Evolutionary conservation across 1,140 invertebrate species (phyloP).

Genomic region (Thalassaphorura encarpata): DNA sequence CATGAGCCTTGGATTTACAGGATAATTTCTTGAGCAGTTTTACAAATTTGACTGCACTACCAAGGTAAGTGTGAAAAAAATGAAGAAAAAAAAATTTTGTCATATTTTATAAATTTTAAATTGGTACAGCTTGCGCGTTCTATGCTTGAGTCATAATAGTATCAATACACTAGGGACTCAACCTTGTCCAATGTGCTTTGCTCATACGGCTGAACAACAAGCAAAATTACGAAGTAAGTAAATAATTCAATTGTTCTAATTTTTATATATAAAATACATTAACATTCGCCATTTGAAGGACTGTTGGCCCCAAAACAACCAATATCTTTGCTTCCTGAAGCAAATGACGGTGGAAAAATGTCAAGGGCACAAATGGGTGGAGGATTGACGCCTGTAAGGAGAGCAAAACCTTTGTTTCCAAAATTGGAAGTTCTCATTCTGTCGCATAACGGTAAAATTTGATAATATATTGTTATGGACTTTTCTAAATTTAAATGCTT

Average conservation of each 20-base stretch:
- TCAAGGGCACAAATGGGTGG: too few species aligned
- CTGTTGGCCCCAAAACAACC: background rate
- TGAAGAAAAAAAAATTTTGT: background rate
- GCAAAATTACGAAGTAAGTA: too few species aligned
- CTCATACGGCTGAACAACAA: constrained; percentile 14
- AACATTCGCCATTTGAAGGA: too few species aligned
- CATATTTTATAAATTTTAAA: background rate
- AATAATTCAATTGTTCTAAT: too few species aligned
- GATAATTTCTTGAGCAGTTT: constrained; percentile 16
- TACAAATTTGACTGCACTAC: constrained; percentile 9
- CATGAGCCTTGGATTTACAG: constrained; percentile 14
- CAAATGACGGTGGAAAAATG: too few species aligned
- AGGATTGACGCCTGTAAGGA: too few species aligned
- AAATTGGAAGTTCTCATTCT: constrained; percentile 23
- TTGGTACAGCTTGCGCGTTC: constrained; percentile 14
- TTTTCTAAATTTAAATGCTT: background rate
- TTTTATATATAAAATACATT: too few species aligned
- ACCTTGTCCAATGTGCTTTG: constrained; percentile 19
- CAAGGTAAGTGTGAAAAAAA: constrained; percentile 9
- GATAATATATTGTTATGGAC: background rate
- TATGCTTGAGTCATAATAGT: constrained; percentile 22
- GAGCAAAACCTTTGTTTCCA: constrained; percentile 15
- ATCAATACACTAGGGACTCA: constrained; percentile 10
- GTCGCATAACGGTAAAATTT: constrained; percentile 20
- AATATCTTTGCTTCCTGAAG: background rate